Percentiles rank a stretch among this genome's conserved stretches.
Conservation (phyloP, 2,797 vertebrate species). For the Oophaga sylvatica region DNA sequence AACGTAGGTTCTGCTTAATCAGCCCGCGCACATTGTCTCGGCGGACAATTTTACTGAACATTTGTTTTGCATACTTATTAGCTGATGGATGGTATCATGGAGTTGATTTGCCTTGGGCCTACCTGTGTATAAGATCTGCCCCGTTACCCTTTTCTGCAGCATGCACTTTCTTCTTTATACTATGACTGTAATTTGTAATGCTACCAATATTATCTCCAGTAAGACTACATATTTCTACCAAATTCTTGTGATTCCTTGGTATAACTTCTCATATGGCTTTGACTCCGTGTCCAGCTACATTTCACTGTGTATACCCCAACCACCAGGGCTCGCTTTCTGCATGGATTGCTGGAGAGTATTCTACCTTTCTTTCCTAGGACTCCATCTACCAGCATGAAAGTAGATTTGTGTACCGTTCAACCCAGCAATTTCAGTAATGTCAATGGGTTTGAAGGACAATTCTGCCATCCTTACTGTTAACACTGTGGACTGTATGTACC, state of each 20-base stretch:
- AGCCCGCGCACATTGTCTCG: slow-evolving; percentile 10
- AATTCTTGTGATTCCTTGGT: slow-evolving; percentile 39
- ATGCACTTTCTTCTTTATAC: slow-evolving; percentile 60
- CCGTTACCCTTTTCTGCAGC: slow-evolving; percentile 49
- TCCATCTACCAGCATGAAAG: slow-evolving; percentile 3
- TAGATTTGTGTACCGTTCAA: not conserved
- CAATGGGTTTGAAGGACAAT: not conserved
- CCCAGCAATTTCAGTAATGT: not conserved
- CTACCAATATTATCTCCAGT: slow-evolving; percentile 32
- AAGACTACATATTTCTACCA: slow-evolving; percentile 29
- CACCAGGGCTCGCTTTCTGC: slow-evolving; percentile 5
- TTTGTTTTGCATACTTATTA: not conserved
- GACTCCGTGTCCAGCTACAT: slow-evolving; percentile 27
- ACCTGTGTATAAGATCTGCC: slow-evolving; percentile 31
- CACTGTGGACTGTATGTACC: slow-evolving; percentile 24
- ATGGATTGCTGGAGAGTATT: not conserved
- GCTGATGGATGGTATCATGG: slow-evolving; percentile 9
- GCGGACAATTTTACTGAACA: slow-evolving; percentile 30
- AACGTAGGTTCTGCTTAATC: not conserved
- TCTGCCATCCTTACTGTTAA: slow-evolving; percentile 9
- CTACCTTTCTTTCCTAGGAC: slow-evolving; percentile 6
- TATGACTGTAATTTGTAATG: slow-evolving; percentile 55
- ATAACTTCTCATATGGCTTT: not conserved
- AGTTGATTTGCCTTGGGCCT: slow-evolving; percentile 37
- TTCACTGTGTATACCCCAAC: slow-evolving; percentile 29